A percentile compares a stretch with the other conserved stretches of the same genome.
Evolutionary conservation across 2,797 vertebrate species (phyloP).

Genomic region (Pteronotus mesoamericanus): DNA sequence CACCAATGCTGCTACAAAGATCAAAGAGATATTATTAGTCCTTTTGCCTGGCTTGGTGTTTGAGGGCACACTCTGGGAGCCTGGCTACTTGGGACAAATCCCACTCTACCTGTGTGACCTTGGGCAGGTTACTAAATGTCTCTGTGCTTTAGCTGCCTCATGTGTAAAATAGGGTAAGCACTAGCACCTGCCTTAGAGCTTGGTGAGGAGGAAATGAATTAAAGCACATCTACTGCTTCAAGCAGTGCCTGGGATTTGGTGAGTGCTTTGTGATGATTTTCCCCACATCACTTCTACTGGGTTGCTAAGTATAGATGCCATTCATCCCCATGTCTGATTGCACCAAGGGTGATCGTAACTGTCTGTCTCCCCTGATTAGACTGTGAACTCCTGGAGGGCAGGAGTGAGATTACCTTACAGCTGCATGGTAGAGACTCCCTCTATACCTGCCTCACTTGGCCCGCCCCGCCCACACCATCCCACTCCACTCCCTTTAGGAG

Average conservation of each 20-base stretch:
- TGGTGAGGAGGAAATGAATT: neutral
- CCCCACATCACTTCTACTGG: neutral
- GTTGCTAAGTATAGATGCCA: constrained; percentile 6
- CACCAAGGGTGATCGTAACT: neutral
- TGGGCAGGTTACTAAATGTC: neutral
- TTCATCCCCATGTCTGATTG: neutral
- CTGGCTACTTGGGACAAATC: neutral
- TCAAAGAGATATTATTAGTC: neutral
- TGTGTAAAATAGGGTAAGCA: neutral
- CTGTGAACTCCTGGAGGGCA: constrained; percentile 1
- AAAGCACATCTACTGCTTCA: neutral
- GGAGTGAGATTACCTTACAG: neutral
- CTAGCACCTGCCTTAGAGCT: neutral
- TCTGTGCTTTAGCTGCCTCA: neutral
- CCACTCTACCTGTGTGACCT: neutral
- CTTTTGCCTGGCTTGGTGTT: neutral
- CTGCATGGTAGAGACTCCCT: neutral
- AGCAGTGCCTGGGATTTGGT: neutral
- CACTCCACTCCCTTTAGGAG: neutral
- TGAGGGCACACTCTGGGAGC: neutral
- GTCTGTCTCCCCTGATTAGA: neutral
- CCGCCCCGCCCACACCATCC: neutral
- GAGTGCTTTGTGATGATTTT: neutral
- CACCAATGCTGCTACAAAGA: neutral
- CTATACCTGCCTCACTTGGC: too few species aligned